A percentile compares a stretch with the other conserved stretches of the same genome.
phyloP scores from a whole-genome alignment of 2,797 vertebrate species.

The Propithecus deckenii region DNA sequence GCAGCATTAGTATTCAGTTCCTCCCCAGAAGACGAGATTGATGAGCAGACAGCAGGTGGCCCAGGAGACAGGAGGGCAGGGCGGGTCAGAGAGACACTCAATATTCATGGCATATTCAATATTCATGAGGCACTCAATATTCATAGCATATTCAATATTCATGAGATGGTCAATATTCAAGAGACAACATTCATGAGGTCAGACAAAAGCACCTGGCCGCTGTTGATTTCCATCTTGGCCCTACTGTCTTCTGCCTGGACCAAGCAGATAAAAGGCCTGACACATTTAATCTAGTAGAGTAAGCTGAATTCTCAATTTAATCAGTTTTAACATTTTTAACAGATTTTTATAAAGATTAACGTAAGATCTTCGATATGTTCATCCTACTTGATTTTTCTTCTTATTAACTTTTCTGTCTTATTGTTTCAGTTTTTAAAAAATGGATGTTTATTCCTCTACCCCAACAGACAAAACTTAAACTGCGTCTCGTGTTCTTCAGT shows the following conservation, averaged over 20 bases:
- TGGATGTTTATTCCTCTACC: background rate
- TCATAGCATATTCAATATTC: too few species aligned
- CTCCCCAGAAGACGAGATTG: background rate
- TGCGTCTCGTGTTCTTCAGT: fast-evolving
- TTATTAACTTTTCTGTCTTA: too few species aligned
- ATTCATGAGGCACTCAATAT: background rate
- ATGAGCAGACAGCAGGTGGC: background rate
- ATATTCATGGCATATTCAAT: background rate
- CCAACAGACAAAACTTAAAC: background rate
- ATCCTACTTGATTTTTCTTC: too few species aligned
- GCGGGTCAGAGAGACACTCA: too few species aligned
- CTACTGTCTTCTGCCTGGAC: background rate
- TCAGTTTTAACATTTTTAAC: background rate
- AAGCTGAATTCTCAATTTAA: background rate
- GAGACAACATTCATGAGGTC: background rate
- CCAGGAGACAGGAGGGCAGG: background rate
- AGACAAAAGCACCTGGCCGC: fast-evolving
- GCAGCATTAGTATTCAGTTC: background rate
- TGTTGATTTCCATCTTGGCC: background rate
- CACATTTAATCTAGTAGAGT: background rate
- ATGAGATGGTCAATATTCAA: too few species aligned
- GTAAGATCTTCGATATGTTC: background rate
- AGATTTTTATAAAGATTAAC: background rate
- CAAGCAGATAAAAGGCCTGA: background rate
- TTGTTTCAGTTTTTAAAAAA: background rate